phyloP scores from a whole-genome alignment of 2,113 vertebrate species.

The Daphoenositta chrysoptera region DNA sequence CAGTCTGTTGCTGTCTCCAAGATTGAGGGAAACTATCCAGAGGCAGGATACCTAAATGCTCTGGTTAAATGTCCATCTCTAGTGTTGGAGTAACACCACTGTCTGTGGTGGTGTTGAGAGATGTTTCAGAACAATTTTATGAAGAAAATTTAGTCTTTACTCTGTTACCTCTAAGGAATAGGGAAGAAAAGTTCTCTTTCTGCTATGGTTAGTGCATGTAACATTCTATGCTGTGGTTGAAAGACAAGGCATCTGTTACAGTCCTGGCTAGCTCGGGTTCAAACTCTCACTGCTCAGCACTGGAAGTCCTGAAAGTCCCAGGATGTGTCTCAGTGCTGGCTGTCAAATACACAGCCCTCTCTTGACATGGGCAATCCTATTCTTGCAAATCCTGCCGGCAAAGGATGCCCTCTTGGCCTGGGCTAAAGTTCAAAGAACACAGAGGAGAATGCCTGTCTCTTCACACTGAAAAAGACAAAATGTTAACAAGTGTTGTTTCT shows the following conservation, averaged over 20 bases:
- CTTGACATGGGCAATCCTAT: background rate
- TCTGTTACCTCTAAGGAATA: background rate
- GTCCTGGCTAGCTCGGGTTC: background rate
- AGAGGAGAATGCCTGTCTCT: background rate
- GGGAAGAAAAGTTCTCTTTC: background rate
- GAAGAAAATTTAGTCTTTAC: background rate
- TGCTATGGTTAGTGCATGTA: accelerated
- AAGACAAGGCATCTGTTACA: background rate
- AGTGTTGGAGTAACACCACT: background rate
- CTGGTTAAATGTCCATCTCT: background rate
- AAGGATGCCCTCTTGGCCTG: background rate
- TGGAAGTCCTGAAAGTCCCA: background rate
- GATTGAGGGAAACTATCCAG: background rate
- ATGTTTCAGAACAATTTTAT: background rate
- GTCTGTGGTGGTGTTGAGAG: background rate
- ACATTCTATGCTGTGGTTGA: background rate
- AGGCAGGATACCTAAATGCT: background rate
- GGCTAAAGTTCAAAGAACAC: background rate
- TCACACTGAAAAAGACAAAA: background rate
- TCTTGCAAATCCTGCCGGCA: background rate
- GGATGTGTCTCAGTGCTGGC: background rate
- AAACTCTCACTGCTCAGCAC: background rate
- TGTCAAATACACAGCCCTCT: background rate
- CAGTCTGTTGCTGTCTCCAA: background rate
- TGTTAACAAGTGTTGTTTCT: background rate